These are phyloP conservation scores for Idaea biselata DNA, from an alignment of 2,888 invertebrate species.

Conservation along the genomic window DNA sequence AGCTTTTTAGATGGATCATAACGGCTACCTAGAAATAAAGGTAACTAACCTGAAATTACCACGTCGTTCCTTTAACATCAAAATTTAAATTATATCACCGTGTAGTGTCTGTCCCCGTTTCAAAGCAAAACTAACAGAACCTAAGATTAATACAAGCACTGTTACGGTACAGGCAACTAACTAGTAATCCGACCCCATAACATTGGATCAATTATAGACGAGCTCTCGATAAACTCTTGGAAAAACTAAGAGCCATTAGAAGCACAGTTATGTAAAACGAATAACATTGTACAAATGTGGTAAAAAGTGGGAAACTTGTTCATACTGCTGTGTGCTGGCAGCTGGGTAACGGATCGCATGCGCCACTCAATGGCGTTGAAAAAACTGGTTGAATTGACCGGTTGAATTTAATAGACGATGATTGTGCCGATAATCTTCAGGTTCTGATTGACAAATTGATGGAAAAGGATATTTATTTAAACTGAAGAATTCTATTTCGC, in stretches of 20 bases:
- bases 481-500: neutral
- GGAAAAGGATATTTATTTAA: neutral
- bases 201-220: constrained; percentile 67
- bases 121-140: constrained; percentile 20
- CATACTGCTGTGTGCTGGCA: constrained; percentile 30
- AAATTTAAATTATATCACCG: constrained; percentile 5
- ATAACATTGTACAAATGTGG: constrained; percentile 55
- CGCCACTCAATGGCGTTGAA: constrained; percentile 56
- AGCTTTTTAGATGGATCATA: too few species aligned
- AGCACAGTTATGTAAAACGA: constrained; percentile 75
- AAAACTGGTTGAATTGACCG: constrained; percentile 49
- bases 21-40: too few species aligned
- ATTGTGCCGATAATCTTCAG: constrained; percentile 20
- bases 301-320: constrained; percentile 55
- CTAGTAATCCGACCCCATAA: constrained; percentile 32
- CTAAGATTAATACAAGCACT: constrained; percentile 19
- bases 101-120: constrained; percentile 12
- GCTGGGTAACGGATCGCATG: constrained; percentile 43
- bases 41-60: too few species aligned
- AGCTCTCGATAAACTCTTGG: constrained; percentile 51
- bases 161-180: constrained; percentile 43
- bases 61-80: neutral
- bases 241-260: constrained; percentile 73
- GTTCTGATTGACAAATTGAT: constrained; percentile 1
- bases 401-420: constrained; percentile 33